Percentiles rank a stretch among this genome's conserved stretches.
Evolutionary conservation across 2,888 invertebrate genomes (phyloP).

Genomic region (Heliconius erato): DNA sequence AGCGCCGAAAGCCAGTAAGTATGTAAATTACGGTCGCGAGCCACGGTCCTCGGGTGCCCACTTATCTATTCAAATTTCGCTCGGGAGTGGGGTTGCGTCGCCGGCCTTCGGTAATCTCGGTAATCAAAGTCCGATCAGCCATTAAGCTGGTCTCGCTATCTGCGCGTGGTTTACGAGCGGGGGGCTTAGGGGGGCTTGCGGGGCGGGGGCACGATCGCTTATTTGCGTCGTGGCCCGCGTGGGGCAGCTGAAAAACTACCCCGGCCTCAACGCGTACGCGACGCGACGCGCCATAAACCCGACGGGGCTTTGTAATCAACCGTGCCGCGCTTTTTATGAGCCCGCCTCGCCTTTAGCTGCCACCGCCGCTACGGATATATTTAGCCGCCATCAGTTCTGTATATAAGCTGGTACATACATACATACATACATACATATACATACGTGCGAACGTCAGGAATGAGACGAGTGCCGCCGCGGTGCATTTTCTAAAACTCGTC

Average conservation of each 20-base stretch:
- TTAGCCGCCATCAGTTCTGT: conserved; percentile 75
- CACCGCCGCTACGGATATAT: conserved; percentile 75
- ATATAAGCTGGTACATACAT: conserved; percentile 53
- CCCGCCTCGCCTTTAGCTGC: conserved; percentile 76
- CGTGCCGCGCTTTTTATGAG: conserved; percentile 82
- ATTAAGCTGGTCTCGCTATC: conserved; percentile 85
- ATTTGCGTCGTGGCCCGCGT: conserved; percentile 73
- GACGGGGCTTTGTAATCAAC: conserved; percentile 81
- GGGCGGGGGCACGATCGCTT: conserved; percentile 73
- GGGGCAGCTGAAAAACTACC: conserved; percentile 83
- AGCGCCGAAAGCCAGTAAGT: conserved; percentile 84
- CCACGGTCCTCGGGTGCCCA: conserved; percentile 82
- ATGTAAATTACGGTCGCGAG: conserved; percentile 86
- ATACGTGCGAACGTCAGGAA: conserved; percentile 46
- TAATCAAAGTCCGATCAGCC: conserved; percentile 86
- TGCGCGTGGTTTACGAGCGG: conserved; percentile 84
- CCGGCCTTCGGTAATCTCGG: conserved; percentile 85
- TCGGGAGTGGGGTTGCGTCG: conserved; percentile 79
- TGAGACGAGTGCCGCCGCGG: conserved; percentile 44
- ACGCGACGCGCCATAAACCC: conserved; percentile 68
- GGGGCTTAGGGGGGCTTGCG: conserved; percentile 60
- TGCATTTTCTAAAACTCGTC: conserved; percentile 51
- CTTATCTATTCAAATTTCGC: conserved; percentile 86
- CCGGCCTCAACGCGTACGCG: conserved; percentile 64
- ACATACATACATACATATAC: conserved; percentile 32